A percentile compares a stretch with the other conserved stretches of the same genome.
phyloP scores from a whole-genome alignment of 2,888 invertebrate genomes.

The Sycophila texana region DNA sequence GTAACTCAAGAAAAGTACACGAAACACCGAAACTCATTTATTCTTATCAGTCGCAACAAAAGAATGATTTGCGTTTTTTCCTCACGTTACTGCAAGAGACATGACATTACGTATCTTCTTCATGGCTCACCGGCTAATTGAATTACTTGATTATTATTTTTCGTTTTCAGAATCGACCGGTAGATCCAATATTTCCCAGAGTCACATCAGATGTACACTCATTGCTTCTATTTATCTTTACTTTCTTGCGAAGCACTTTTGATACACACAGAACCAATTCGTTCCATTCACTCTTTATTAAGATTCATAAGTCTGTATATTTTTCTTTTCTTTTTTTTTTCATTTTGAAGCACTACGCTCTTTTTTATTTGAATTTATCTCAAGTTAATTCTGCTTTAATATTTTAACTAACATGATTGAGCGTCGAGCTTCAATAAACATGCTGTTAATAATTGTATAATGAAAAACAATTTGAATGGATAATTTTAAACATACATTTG shows the following conservation, averaged over 20 bases:
- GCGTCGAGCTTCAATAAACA: not conserved
- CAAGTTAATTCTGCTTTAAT: not conserved
- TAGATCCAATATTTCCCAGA: not conserved
- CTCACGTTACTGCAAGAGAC: too few relatives aligned
- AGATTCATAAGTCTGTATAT: too few relatives aligned
- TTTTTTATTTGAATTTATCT: not conserved
- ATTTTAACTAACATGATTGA: not conserved
- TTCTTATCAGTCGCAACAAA: not conserved
- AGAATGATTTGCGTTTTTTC: not conserved
- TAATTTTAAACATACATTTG: not conserved
- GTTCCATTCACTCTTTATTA: too few relatives aligned
- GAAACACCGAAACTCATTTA: slow-evolving; percentile 6
- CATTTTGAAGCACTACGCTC: not conserved
- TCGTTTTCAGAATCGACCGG: too few relatives aligned
- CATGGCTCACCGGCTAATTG: too few relatives aligned
- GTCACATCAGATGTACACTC: not conserved
- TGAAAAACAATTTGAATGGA: too few relatives aligned
- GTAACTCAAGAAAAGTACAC: slow-evolving; percentile 5
- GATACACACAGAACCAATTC: too few relatives aligned
- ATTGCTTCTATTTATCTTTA: too few relatives aligned
- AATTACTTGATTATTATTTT: too few relatives aligned
- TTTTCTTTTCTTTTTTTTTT: slow-evolving; percentile 2
- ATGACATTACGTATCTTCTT: too few relatives aligned
- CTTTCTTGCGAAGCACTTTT: too few relatives aligned
- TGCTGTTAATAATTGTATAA: not conserved